phyloP scores from a whole-genome alignment of 2,888 invertebrate genomes.

The Byasa hedistus region DNA sequence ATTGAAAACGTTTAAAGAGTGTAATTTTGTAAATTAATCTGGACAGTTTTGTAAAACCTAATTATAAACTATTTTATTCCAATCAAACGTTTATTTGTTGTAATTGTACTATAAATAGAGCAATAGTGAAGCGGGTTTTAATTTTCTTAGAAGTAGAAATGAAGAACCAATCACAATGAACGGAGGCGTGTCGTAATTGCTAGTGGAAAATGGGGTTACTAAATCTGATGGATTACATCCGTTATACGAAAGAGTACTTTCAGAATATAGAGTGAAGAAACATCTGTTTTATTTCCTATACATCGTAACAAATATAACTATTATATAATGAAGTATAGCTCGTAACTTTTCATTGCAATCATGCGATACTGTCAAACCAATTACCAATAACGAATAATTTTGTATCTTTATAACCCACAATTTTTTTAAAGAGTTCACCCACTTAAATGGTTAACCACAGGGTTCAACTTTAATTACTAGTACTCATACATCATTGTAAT shows the following conservation, averaged over 20 bases:
- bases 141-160: constrained; percentile 26
- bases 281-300: background rate
- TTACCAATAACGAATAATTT: no score
- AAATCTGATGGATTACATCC: constrained; percentile 29
- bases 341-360: no score
- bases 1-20: no score
- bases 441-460: no score
- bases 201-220: constrained; percentile 26
- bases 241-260: constrained; percentile 9
- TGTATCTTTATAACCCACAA: no score
- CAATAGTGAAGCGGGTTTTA: constrained; percentile 12
- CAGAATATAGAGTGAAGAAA: background rate
- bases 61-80: background rate
- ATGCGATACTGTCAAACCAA: no score
- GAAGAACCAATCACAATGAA: constrained; percentile 25
- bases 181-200: constrained; percentile 26
- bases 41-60: background rate
- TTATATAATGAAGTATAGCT: no score
- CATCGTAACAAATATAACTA: background rate
- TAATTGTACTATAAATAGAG: background rate
- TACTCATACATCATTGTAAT: no score
- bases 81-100: background rate
- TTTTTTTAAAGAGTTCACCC: no score
- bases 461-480: no score
- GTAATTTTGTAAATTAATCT: no score